Percentiles rank a stretch among this genome's conserved stretches.
Conservation (phyloP, 2,888 invertebrate species). For the Chrysolina haemoptera region DNA sequence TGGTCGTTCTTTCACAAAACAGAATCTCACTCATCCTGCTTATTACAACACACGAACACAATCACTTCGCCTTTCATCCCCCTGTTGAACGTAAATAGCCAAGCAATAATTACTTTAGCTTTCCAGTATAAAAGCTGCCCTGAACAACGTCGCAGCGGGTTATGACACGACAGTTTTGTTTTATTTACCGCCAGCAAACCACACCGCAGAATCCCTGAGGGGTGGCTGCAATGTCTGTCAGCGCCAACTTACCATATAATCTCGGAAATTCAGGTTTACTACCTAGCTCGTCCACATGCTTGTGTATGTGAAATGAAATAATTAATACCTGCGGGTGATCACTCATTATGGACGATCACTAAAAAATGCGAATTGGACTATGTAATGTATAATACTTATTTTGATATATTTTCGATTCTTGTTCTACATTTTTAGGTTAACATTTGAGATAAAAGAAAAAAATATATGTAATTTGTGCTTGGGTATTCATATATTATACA, state of each 20-base stretch:
- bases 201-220: slow-evolving; percentile 31
- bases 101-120: slow-evolving; percentile 32
- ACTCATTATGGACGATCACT: background rate
- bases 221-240: slow-evolving; percentile 33
- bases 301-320: background rate
- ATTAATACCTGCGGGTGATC: background rate
- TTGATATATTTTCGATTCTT: no score
- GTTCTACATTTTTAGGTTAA: no score
- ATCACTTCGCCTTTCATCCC: slow-evolving; percentile 11
- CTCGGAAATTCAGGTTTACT: slow-evolving; percentile 35
- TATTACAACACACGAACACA: slow-evolving; percentile 15
- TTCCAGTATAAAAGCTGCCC: slow-evolving; percentile 24
- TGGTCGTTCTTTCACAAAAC: background rate
- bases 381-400: no score
- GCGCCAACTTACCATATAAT: slow-evolving; percentile 35
- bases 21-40: slow-evolving; percentile 17
- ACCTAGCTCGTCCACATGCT: slow-evolving; percentile 22
- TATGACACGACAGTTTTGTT: slow-evolving; percentile 30
- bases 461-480: no score
- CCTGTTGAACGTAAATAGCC: slow-evolving; percentile 22
- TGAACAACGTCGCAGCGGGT: slow-evolving; percentile 8
- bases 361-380: no score
- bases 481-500: no score
- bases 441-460: no score
- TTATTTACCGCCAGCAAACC: slow-evolving; percentile 30